These are phyloP conservation scores for Aethina tumida DNA, from an alignment of 1,140 invertebrate species.

Conservation along the genomic window DNA sequence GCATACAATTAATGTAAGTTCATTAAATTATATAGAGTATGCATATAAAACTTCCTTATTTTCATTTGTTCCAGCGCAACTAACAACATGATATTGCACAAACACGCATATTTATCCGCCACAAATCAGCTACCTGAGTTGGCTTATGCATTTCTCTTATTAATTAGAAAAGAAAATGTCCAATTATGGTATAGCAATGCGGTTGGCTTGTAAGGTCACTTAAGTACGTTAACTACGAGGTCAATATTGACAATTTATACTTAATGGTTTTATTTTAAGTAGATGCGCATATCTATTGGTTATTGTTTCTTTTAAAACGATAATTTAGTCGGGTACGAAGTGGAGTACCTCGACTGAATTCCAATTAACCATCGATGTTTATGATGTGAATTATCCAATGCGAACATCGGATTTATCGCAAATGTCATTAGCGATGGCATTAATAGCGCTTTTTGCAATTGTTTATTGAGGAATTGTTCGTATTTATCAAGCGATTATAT, in stretches of 20 bases:
- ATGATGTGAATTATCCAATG: background rate
- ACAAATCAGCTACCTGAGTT: conserved; percentile 2
- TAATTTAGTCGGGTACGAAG: background rate
- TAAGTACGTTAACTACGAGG: conserved; percentile 3
- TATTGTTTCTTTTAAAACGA: conserved; percentile 2
- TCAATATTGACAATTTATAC: conserved; percentile 3
- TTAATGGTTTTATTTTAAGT: background rate
- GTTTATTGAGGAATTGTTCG: conserved; percentile 2
- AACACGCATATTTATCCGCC: conserved; percentile 3
- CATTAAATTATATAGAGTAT: no score
- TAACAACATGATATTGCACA: conserved; percentile 1
- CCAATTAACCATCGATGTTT: background rate
- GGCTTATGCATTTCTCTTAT: conserved; percentile 2
- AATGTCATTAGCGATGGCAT: background rate
- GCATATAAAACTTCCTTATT: conserved; percentile 3
- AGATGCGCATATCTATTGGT: conserved; percentile 1
- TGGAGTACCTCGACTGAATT: conserved; percentile 1
- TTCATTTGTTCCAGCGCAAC: conserved; percentile 2
- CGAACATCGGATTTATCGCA: background rate
- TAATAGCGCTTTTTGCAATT: background rate
- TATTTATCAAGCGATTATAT: background rate
- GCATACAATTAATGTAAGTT: no score
- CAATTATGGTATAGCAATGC: background rate
- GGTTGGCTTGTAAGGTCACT: background rate
- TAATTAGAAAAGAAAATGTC: conserved; percentile 3